Evolutionary conservation across 2,797 vertebrate species (phyloP).

Genomic region (Pampus argenteus): DNA sequence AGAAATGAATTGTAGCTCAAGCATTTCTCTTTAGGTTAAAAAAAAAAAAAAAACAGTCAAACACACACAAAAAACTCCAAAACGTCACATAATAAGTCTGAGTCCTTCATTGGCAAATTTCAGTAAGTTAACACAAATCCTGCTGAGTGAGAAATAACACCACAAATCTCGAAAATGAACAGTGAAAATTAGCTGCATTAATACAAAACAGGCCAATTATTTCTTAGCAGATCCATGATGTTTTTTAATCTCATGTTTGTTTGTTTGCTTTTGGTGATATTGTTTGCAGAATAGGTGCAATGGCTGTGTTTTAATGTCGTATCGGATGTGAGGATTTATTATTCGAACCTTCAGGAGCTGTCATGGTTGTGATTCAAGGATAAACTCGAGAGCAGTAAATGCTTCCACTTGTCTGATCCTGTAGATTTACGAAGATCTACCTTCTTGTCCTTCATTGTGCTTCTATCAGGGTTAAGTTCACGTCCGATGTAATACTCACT

Average conservation of each 20-base stretch:
- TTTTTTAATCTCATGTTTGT: background rate
- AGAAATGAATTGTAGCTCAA: conserved; percentile 3
- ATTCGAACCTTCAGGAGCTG: background rate
- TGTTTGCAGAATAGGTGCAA: conserved; percentile 1
- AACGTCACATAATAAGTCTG: background rate
- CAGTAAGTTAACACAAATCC: background rate
- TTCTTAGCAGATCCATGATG: background rate
- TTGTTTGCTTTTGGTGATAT: background rate
- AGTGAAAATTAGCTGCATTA: background rate
- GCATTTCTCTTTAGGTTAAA: conserved; percentile 11
- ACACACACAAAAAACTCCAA: no score
- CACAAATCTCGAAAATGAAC: background rate
- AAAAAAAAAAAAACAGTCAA: no score
- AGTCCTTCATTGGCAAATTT: background rate
- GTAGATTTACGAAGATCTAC: background rate
- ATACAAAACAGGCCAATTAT: conserved; percentile 1
- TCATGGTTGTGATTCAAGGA: background rate
- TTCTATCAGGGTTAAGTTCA: conserved; percentile 13
- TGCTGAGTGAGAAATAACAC: conserved; percentile 23
- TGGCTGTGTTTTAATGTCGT: background rate
- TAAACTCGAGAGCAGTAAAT: background rate
- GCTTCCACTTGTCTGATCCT: conserved; percentile 1
- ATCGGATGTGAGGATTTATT: background rate
- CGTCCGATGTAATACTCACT: background rate
- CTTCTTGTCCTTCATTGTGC: conserved; percentile 5